Evolutionary conservation across 2,113 vertebrate genomes (phyloP), one percentile per base, ranked within the genome.

Genomic region (Grus americana): DNA sequence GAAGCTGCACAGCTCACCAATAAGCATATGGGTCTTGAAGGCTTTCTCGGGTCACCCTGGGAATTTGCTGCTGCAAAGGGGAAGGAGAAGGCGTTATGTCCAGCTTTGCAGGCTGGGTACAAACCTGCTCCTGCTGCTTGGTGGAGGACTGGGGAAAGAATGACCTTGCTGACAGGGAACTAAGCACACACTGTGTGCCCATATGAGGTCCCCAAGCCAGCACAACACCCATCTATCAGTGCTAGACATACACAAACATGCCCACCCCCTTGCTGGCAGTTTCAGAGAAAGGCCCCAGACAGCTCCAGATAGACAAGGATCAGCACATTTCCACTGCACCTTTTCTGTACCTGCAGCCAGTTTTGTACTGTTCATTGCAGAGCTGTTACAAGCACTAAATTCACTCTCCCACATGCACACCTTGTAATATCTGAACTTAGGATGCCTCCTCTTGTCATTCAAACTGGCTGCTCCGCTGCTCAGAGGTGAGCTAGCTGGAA

Each of bases 401-500:
- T 58, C 22, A 26, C 65, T 78, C 74, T 59, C 71, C 62, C 62
- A 61, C 36, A 50, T 14, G 29, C 36, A 29, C 72, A 67, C 50
- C 55, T 58, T 72, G 36, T 27, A 83, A 24, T 46, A 46, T 49
- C 50, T 89, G 83, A 87, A 86, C 36, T 80, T 73, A 61, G 29
- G 55, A 83, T 76, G n/a, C 61, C 61, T 90, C 49, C 34, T 84
- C 76, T 86, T 93, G 58, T 76, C 75, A 73, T 76, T 84, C 75
- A 68, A 30, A 79, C 76, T 76, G 65, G 54, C 66, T 84, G 72
- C 71, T 93, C 90, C 10, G 6, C 58, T 75, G 52, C 83, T 92
- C 44, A 63, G 73, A 81, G 52, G 30, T 89, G 46, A 84, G 44
- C 40, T 65, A 57, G 65, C 59, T 84, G 54, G 70, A 74, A 81